These are phyloP conservation scores for Pollenia amentaria DNA, from an alignment of 2,888 invertebrate genomes.

Conservation along the genomic window DNA sequence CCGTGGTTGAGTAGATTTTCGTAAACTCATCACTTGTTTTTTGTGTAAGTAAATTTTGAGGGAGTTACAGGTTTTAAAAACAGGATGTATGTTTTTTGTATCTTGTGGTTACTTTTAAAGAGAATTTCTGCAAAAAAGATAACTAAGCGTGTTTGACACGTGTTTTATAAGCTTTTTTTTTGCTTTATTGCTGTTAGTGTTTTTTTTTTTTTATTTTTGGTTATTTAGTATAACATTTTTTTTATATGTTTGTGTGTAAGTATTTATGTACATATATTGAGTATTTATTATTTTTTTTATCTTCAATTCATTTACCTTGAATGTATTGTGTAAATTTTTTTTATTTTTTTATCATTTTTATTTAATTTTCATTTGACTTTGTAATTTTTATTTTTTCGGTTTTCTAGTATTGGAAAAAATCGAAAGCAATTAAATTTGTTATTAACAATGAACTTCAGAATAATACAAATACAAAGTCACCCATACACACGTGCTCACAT, in stretches of 20 bases:
- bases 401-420: constrained; percentile 67
- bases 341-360: constrained; percentile 31
- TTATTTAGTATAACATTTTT: no score
- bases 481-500: constrained; percentile 26
- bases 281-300: neutral
- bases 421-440: constrained; percentile 81
- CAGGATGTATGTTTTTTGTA: neutral
- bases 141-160: constrained; percentile 61
- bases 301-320: constrained; percentile 32
- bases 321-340: constrained; percentile 11
- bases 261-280: neutral
- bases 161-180: constrained; percentile 16
- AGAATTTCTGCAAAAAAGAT: constrained; percentile 20
- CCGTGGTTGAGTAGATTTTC: no score
- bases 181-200: neutral
- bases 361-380: constrained; percentile 22
- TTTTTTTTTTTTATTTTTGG: constrained; percentile 4
- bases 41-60: neutral
- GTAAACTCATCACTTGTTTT: no score
- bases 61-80: neutral
- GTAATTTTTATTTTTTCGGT: constrained; percentile 32
- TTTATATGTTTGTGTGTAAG: no score
- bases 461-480: constrained; percentile 31
- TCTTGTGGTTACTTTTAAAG: neutral
- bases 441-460: constrained; percentile 79